Conservation (phyloP, 2,113 vertebrate genomes). For the Scortum barcoo region DNA sequence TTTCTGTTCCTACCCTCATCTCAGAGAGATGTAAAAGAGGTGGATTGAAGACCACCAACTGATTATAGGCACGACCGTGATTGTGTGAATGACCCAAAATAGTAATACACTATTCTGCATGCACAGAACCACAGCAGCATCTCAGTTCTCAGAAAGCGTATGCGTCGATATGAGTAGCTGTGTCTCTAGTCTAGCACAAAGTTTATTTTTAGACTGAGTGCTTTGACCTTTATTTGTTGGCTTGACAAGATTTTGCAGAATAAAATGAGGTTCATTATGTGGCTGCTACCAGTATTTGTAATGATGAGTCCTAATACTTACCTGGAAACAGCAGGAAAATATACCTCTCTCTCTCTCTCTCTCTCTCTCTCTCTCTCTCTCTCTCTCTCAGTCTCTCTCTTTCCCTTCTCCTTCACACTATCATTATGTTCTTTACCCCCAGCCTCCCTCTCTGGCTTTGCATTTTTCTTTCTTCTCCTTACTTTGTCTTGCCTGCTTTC, state of each 20-base stretch:
- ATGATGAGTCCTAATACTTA: slow-evolving; percentile 29
- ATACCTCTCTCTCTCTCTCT: neutral
- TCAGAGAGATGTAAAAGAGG: neutral
- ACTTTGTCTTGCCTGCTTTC: neutral
- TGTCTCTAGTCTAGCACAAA: slow-evolving; percentile 4
- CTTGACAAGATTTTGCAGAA: slow-evolving; percentile 12
- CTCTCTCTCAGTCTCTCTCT: neutral
- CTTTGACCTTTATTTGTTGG: slow-evolving; percentile 51
- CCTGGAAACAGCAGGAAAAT: neutral
- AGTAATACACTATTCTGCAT: too few species aligned
- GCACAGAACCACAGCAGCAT: slow-evolving; percentile 8
- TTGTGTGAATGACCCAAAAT: slow-evolving; percentile 15
- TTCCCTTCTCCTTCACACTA: neutral
- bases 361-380: neutral
- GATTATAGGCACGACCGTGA: neutral
- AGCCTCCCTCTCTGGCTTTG: neutral
- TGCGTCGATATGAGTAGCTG: slow-evolving; percentile 7
- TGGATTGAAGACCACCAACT: neutral
- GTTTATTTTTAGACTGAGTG: slow-evolving; percentile 41
- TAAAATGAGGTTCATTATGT: slow-evolving; percentile 35
- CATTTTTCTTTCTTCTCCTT: slow-evolving; percentile 16
- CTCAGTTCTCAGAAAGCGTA: slow-evolving; percentile 24
- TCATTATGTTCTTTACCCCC: neutral
- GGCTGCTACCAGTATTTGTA: slow-evolving; percentile 12
- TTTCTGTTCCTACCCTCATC: neutral